Base-by-base conservation (phyloP, 2,888 invertebrate genomes). In the Melipona beecheii region DNA sequence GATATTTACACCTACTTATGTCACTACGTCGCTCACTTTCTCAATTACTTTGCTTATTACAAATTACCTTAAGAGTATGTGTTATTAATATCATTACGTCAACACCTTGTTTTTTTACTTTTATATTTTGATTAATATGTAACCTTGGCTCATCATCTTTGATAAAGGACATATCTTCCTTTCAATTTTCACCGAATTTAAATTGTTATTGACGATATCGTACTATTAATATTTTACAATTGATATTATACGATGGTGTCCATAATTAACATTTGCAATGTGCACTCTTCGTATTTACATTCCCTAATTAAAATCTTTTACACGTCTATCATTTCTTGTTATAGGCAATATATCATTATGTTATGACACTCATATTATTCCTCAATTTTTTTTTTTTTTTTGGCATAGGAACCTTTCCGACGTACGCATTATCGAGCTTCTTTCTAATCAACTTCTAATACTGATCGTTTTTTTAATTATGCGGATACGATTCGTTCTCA, bases 371-470 rank as follows among this genome's bases (percentile, higher is more conserved):
- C 73, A 66, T 76, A 60, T 60, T 70, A 76, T 71, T 71, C 64
- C 76, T 68, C 80, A 68, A 66, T 81, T 79, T 84, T 85, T 87
- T 64, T 36, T n/a, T 36, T 43, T 43, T 1, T 87, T 71, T 76
- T 88, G 90, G 89, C 90, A 88, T 89, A 89, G 89, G 89, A 89
- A 89, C 89, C 85, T 84, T 87, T 75, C 58, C 79, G 74, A 78
- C 81, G 62, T 66, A 82, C 83, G 72, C 84, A 76, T 88, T 31
- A 78, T 86, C 83, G 76, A 86, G 84, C 84, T 86, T 90, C 79
- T 66, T 84, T 81, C 79, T 86, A 90, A 79, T 83, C 77, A 79
- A 90, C 78, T 71, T n/a, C 86, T 89, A 89, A 89, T 89, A 89
- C 89, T 90, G 89, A 84, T 89, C 80, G 74, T 88, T 88, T 60